Base-by-base conservation (phyloP, 1,140 invertebrate species). In the Drosophila navojoa region DNA sequence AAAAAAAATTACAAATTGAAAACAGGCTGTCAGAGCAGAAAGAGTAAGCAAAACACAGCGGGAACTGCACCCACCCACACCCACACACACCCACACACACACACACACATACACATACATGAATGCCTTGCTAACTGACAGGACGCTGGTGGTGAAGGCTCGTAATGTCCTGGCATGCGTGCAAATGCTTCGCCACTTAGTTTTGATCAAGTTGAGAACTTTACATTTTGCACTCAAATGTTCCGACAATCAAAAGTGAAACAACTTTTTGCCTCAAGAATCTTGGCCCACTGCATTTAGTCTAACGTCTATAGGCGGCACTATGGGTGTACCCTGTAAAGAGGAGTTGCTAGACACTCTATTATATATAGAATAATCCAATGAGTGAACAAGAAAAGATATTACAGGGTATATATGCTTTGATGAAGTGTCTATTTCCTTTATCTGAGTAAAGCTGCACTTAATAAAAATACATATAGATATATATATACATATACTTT, bases 161-260 rank as follows among this genome's bases (percentile, higher is more conserved):
- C 70, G 38, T 58, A 27, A 54, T 54, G 54, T 55, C 54, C 53
- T 84, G 79, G 66, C 82, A 86, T 82, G 82, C 82, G 72, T 86
- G 84, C 68, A 79, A 79, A 82, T 77, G 79, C 69, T 53, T 73
- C 66, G 76, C 84, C 84, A 86, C 82, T 86, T 87, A 79, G 75
- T 77, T 86, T 76, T 70, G 81, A 86, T 86, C 70, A 85, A 86
- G 55, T 71, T 76, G 47, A 19, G 59, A 87, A 87, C 71, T 86
- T 82, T 79, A 68, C 66, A 87, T 81, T 78, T 59, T 81, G 74
- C 82, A 86, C 81, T 84, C 80, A 86, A 86, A 78, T 75, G 78
- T 67, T 47, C 75, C 75, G 68, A 73, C 82, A 87, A 82, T 86
- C 84, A 86, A 82, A 89, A 86, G 82, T 66, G 58, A 78, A 81